phyloP scores from a whole-genome alignment of 2,113 vertebrate species.

The Callopanchax toddi region DNA sequence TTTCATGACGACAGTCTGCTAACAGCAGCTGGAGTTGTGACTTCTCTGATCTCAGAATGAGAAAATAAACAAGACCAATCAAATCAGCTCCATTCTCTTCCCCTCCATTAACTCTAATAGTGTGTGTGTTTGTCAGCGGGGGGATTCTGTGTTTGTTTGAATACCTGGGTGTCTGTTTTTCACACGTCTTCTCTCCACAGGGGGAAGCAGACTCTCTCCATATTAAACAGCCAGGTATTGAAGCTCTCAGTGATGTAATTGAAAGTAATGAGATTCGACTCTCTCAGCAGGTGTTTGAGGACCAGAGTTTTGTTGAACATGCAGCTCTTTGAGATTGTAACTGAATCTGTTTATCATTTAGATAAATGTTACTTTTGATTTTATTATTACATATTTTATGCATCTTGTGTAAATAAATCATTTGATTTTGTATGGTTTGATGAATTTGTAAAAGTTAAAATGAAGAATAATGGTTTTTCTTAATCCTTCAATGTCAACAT shows the following conservation, averaged over 20 bases:
- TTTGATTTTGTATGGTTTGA: too few relatives aligned
- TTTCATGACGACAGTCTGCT: conserved; percentile 14
- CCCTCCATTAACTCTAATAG: conserved; percentile 54
- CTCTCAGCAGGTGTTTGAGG: conserved; percentile 59
- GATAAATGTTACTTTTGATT: background rate
- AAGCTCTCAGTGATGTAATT: conserved; percentile 69
- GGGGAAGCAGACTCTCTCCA: conserved; percentile 45
- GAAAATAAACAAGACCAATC: conserved; percentile 67
- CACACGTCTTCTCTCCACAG: conserved; percentile 28
- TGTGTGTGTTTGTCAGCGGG: conserved; percentile 62
- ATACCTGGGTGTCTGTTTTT: conserved; percentile 13
- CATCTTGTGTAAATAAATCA: too few relatives aligned
- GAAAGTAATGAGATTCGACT: conserved; percentile 74
- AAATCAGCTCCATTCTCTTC: conserved; percentile 57
- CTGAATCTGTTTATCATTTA: conserved; percentile 11
- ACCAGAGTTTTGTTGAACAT: conserved; percentile 25
- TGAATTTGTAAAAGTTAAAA: too few relatives aligned
- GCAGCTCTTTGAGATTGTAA: background rate
- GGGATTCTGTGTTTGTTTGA: conserved; percentile 12
- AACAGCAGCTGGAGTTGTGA: conserved; percentile 40
- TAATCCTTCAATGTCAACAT: too few relatives aligned
- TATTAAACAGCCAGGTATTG: conserved; percentile 62
- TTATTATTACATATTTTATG: too few relatives aligned
- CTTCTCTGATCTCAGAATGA: conserved; percentile 52
- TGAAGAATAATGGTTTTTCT: too few relatives aligned